These are phyloP conservation scores for Bradypus variegatus DNA, from an alignment of 2,797 vertebrate genomes.

Conservation along the genomic window DNA sequence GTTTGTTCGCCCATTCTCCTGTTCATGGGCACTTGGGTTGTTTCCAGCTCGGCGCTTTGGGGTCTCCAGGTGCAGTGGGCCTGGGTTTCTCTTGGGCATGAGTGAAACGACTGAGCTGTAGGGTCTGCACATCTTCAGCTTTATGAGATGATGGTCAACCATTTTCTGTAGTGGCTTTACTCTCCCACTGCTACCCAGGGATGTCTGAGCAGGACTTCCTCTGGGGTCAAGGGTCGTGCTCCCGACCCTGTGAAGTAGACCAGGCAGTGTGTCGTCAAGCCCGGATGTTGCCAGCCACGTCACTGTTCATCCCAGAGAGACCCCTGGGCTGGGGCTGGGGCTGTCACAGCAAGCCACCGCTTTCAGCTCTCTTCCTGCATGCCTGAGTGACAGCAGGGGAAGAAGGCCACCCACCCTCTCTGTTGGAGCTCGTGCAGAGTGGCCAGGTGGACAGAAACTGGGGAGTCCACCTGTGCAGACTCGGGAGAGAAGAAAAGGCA, in stretches of 20 bases:
- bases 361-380: background rate
- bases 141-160: background rate
- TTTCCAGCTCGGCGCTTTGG: background rate
- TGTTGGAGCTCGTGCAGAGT: background rate
- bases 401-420: background rate
- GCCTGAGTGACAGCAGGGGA: background rate
- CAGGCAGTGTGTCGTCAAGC: accelerated
- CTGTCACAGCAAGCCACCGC: background rate
- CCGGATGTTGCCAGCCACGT: background rate
- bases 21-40: background rate
- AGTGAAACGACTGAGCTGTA: too few relatives aligned
- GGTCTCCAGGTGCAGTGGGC: background rate
- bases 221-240: too few relatives aligned
- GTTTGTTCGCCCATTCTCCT: background rate
- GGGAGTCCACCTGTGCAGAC: background rate
- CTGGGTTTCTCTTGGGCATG: background rate
- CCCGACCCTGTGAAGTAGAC: background rate
- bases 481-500: background rate
- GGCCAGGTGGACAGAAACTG: background rate
- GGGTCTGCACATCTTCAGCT: background rate
- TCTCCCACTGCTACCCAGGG: too few relatives aligned
- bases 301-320: too few relatives aligned
- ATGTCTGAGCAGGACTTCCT: background rate
- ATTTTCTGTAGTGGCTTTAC: background rate
- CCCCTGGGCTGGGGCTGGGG: background rate